Conservation (phyloP, 2,113 vertebrate genomes). For the Murina feae region DNA sequence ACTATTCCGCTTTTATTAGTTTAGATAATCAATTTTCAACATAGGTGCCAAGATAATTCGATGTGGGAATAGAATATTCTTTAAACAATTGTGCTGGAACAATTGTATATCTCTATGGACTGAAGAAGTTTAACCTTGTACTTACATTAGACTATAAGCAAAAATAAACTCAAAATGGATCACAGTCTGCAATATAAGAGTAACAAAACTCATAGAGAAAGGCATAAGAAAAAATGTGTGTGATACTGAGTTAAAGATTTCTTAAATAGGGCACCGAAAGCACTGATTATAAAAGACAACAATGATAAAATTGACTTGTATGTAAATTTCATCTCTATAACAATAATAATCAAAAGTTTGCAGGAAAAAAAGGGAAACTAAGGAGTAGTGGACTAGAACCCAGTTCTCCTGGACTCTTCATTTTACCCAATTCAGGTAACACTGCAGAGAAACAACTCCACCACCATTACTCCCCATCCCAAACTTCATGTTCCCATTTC, state of each 20-base stretch:
- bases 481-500: background rate
- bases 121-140: background rate
- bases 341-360: background rate
- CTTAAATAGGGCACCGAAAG: background rate
- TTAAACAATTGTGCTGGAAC: background rate
- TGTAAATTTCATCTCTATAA: background rate
- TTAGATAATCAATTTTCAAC: background rate
- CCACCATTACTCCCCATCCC: too few species aligned
- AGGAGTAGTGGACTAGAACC: background rate
- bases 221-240: background rate
- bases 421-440: background rate
- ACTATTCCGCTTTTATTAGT: too few species aligned
- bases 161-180: constrained; percentile 11
- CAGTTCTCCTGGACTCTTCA: background rate
- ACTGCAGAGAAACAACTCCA: background rate
- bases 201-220: background rate
- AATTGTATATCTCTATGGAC: background rate
- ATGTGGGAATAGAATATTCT: background rate
- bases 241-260: background rate
- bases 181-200: background rate
- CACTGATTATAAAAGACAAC: background rate
- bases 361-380: background rate
- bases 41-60: background rate
- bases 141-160: background rate
- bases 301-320: background rate